Base-by-base conservation (phyloP, 2,888 invertebrate species). In the Cataglyphis albicans region DNA sequence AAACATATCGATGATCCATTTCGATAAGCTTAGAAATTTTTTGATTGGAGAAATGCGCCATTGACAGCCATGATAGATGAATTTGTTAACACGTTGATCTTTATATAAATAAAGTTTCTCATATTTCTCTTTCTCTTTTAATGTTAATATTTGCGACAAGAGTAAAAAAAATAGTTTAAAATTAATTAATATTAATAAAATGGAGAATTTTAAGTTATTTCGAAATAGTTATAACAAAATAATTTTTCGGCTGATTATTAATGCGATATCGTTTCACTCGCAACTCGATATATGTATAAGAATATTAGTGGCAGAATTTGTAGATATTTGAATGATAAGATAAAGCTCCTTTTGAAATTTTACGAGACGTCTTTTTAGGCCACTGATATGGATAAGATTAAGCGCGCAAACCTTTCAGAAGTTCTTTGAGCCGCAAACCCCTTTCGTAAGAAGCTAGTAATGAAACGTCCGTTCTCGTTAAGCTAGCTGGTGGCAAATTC, bases 391-490 rank as follows among this genome's bases (percentile, higher is more conserved):
- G 44, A 80, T 70, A 25, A 72, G 78, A 80, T 80, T 80, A 80
- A 70, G 72, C 59, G 57, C 70, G 78, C 72, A 72, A 80, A 80
- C 41, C 72, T 80, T 80, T 80, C 44, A 80, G 32, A 72, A 80
- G 44, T 80, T 70, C 78, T 80, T 80, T 80, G 78, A 80, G 59
- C 78, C 78, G 32, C 73, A 70, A 61, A 59, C 78, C 41, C 44
- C 44, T 59, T 70, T 80, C 78, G 78, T 80, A 80, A 80, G 78
- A 80, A 80, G 78, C 78, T 80, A 70, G 78, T 80, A 80, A 80
- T 80, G 78, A 80, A 80, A 80, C 72, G 78, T 80, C 73, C 59
- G 78, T 80, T 80, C 78, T 80, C 72, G 78, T 80, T 80, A 80
- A 70, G 78, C 70, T 80, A 80, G 70, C 72, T 72, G 72, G 72